These are phyloP conservation scores for Hippolais icterina DNA, from an alignment of 2,113 vertebrate species.

Conservation along the genomic window DNA sequence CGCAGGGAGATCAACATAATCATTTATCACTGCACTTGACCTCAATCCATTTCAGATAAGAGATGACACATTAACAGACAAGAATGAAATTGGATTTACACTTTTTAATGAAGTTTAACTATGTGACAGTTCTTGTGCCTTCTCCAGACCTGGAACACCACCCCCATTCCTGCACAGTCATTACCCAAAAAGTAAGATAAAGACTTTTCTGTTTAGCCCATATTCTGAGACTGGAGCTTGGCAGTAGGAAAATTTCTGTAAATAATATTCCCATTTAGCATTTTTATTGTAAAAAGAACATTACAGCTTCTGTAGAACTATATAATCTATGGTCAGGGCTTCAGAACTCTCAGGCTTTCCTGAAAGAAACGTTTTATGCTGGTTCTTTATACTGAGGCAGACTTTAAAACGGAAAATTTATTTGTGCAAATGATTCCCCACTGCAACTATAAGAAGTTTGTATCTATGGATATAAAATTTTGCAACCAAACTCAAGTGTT, in stretches of 20 bases:
- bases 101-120: not conserved
- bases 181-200: not conserved
- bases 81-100: not conserved
- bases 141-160: not conserved
- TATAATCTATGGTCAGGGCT: not conserved
- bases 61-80: not conserved
- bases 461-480: not conserved
- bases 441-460: not conserved
- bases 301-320: not conserved
- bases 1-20: not conserved
- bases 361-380: not conserved
- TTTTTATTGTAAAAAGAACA: not conserved
- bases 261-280: not conserved
- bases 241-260: not conserved
- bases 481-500: not conserved
- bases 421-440: not conserved
- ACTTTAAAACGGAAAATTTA: not conserved
- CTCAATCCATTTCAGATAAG: not conserved
- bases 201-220: not conserved
- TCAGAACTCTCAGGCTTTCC: not conserved
- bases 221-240: not conserved
- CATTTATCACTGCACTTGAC: not conserved
- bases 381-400: not conserved
- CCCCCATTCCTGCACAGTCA: not conserved
- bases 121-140: fast-evolving